Evolutionary conservation across 2,888 invertebrate species (phyloP).

Genomic region (Xanthia icteritia): DNA sequence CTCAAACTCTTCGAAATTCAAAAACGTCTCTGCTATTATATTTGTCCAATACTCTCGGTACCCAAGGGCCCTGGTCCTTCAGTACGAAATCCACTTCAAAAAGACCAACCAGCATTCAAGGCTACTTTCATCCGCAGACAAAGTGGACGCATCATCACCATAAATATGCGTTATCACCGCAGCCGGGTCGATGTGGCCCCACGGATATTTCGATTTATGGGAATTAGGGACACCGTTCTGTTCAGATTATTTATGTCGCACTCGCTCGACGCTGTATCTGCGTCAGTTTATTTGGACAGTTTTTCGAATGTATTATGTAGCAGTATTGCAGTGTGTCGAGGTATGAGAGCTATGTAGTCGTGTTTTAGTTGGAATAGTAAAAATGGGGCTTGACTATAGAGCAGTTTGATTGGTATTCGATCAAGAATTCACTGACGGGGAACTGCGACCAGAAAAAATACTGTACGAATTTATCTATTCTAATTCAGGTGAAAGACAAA

Average conservation of each 20-base stretch:
- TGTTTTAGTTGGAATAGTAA: background rate
- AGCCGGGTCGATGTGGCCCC: constrained; percentile 67
- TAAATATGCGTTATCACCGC: constrained; percentile 75
- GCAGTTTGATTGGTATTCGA: background rate
- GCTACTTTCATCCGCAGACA: constrained; percentile 51
- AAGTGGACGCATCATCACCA: constrained; percentile 64
- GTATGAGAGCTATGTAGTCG: background rate
- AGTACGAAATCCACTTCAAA: constrained; percentile 19
- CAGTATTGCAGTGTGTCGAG: constrained; percentile 22
- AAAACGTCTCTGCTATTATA: background rate
- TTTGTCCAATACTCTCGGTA: background rate
- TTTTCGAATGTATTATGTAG: constrained; percentile 43
- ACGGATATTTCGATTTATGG: constrained; percentile 80
- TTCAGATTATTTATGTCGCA: constrained; percentile 70
- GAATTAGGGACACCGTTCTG: constrained; percentile 72
- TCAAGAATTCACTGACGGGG: no score
- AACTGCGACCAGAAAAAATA: no score
- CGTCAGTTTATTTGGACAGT: constrained; percentile 54
- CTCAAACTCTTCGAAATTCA: background rate
- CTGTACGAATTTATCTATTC: no score
- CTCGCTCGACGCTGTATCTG: constrained; percentile 54
- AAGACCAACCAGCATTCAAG: constrained; percentile 25
- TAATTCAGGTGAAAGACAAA: no score
- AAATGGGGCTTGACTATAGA: background rate
- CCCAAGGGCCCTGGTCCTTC: background rate